These are phyloP conservation scores for Dermochelys coriacea DNA, from an alignment of 2,797 vertebrate genomes.

Conservation along the genomic window DNA sequence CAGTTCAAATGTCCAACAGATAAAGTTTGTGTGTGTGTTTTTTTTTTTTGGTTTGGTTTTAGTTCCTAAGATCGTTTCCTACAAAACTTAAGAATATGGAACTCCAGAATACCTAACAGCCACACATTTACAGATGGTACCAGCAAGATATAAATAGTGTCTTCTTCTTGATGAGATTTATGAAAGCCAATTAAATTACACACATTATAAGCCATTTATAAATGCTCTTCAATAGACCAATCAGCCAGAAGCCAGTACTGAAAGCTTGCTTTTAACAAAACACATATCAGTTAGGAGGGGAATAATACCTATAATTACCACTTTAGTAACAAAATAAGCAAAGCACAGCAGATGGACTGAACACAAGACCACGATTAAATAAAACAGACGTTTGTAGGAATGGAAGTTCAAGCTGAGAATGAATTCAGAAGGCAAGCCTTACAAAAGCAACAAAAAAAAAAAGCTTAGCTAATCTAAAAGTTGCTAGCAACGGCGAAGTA, in stretches of 20 bases:
- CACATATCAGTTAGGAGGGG: slow-evolving; percentile 48
- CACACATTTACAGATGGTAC: slow-evolving; percentile 53
- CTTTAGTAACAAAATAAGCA: slow-evolving; percentile 58
- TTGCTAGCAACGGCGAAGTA: neutral
- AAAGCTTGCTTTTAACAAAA: slow-evolving; percentile 67
- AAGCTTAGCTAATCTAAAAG: neutral
- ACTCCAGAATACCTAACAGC: slow-evolving; percentile 23
- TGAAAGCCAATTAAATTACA: slow-evolving; percentile 52
- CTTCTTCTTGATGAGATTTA: slow-evolving; percentile 59
- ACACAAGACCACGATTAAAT: slow-evolving; percentile 44
- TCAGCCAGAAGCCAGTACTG: slow-evolving; percentile 50
- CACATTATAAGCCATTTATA: slow-evolving; percentile 51
- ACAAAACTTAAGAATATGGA: slow-evolving; percentile 50
- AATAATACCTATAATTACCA: slow-evolving; percentile 52
- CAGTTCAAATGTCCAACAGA: slow-evolving; percentile 36
- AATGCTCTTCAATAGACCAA: slow-evolving; percentile 30
- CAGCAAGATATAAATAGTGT: slow-evolving; percentile 51
- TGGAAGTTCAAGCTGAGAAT: slow-evolving; percentile 11
- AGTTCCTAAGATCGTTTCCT: slow-evolving; percentile 26
- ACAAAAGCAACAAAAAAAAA: neutral
- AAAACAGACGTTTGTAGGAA: slow-evolving; percentile 44
- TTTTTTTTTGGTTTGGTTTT: slow-evolving; percentile 3
- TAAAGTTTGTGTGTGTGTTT: neutral
- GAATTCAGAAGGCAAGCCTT: neutral
- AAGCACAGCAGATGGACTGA: slow-evolving; percentile 61